Percentiles rank a stretch among this genome's conserved stretches.
These are phyloP conservation scores for Sebastes dallii DNA, from an alignment of 2,797 vertebrate genomes.

Conservation along the genomic window DNA sequence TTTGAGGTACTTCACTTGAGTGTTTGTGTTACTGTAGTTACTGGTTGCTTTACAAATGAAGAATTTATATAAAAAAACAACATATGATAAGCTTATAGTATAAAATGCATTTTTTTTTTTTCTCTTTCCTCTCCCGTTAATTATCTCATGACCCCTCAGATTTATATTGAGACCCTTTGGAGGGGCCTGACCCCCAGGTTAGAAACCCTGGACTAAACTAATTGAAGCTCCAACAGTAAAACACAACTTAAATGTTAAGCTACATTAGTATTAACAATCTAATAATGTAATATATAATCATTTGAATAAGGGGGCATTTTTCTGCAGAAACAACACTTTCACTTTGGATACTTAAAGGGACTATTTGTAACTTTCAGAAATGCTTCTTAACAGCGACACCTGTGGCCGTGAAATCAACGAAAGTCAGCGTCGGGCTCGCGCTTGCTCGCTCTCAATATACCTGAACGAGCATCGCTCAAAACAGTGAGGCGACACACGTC, in stretches of 20 bases:
- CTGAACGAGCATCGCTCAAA: too few species aligned
- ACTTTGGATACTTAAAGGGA: not conserved
- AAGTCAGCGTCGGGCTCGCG: too few species aligned
- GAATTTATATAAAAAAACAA: not conserved
- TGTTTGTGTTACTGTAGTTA: not conserved
- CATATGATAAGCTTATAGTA: not conserved
- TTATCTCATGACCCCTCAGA: not conserved
- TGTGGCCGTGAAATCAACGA: too few species aligned
- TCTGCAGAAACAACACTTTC: not conserved
- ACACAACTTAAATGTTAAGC: not conserved
- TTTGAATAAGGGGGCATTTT: not conserved
- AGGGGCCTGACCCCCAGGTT: not conserved
- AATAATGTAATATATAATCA: not conserved
- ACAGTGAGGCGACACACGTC: too few species aligned
- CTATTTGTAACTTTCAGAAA: too few species aligned
- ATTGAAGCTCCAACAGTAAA: not conserved
- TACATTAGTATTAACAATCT: not conserved
- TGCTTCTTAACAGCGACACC: too few species aligned
- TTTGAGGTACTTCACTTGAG: not conserved
- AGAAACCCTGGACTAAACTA: not conserved
- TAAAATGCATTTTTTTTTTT: not conserved
- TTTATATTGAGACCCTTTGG: not conserved
- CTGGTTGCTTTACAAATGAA: not conserved
- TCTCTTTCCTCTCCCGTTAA: not conserved
- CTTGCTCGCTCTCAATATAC: too few species aligned